These are phyloP conservation scores for Spea multiplicata DNA, from an alignment of 2,113 vertebrate species.

Conservation along the genomic window DNA sequence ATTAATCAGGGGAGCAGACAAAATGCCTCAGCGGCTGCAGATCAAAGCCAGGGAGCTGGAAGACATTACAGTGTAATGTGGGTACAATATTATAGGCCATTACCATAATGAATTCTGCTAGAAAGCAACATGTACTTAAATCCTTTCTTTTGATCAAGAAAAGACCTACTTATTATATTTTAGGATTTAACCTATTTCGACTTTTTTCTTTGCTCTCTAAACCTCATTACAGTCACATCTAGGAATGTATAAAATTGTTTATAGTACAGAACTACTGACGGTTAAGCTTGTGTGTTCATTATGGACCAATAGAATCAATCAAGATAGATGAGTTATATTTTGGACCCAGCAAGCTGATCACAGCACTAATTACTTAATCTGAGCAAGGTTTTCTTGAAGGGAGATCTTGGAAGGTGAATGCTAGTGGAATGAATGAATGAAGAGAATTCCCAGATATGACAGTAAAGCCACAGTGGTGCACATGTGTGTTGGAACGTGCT, in stretches of 20 bases:
- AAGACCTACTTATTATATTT: conserved; percentile 55
- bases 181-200: conserved; percentile 15
- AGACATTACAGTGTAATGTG: conserved; percentile 49
- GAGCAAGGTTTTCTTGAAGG: too few relatives aligned
- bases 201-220: conserved; percentile 14
- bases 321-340: too few relatives aligned
- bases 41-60: conserved; percentile 59
- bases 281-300: too few relatives aligned
- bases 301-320: too few relatives aligned
- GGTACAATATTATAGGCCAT: conserved; percentile 55
- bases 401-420: too few relatives aligned
- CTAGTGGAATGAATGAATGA: too few relatives aligned
- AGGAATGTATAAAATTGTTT: background rate
- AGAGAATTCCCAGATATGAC: too few relatives aligned
- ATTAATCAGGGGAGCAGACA: conserved; percentile 62
- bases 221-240: conserved; percentile 8
- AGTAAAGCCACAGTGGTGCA: too few relatives aligned
- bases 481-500: too few relatives aligned
- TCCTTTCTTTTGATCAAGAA: conserved; percentile 62
- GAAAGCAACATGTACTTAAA: conserved; percentile 63
- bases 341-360: too few relatives aligned
- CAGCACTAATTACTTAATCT: too few relatives aligned
- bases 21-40: conserved; percentile 56
- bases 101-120: conserved; percentile 70
- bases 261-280: conserved; percentile 3